Evolutionary conservation across 2,888 invertebrate genomes (phyloP), one percentile per base, ranked within the genome.

Genomic region (Liodrosophila aerea): DNA sequence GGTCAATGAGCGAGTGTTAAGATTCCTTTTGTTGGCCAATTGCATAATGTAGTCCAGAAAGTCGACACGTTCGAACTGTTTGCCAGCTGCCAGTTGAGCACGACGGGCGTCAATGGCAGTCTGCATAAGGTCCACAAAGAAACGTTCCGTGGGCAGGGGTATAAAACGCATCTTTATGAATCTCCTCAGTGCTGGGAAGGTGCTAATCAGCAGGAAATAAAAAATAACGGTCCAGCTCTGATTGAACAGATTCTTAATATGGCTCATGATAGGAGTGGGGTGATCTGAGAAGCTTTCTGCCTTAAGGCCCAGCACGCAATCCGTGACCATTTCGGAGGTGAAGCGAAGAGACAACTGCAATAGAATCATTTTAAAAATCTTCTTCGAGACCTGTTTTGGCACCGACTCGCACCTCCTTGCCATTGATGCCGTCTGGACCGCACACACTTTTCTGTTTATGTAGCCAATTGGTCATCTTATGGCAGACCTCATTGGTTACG

Each of bases 61-160:
- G 58, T 90, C 90, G 0, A 62, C 54, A 1, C 90, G 86, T 7
- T 87, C 78, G 2, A 66, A 71, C 31, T 83, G 54, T 15, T 72
- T 59, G 1, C 54, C 69, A 8, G 15, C 27, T 0, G 59, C 16
- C 22, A 56, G 43, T 13, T 86, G 22, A 0, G 58, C 18, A 1
- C 75, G 69, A 0, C 90, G 76, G 0, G 85, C 46, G 18, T 86
- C 64, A 5, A 88, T 51, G 0, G 89, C 87, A 12, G 57, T 73
- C 8, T 69, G 54, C 87, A 88, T 81, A 13, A 89, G 56, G 2
- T 69, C 54, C 0, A 66, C 39, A 29, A 89, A 89, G 45, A 86
- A 89, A 0, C 31, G 7, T 22, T 87, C 97, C 82, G 97, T 97
- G 0, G 92, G 92, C 0, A 88, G 91, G 0, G 78, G 65, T 0